phyloP scores from a whole-genome alignment of 2,888 invertebrate genomes.

The Spicauda simplicius region DNA sequence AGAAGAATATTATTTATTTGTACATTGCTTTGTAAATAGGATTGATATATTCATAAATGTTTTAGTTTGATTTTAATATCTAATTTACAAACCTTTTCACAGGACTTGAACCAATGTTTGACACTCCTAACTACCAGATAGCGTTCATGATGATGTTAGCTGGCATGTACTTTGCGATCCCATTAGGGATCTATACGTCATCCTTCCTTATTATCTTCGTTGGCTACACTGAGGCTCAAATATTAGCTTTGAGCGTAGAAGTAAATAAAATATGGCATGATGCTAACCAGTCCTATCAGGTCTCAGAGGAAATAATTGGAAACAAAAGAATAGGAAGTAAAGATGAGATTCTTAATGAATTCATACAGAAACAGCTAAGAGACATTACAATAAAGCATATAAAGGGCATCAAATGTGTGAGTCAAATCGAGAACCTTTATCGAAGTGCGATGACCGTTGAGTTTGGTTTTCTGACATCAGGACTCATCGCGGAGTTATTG shows the following conservation, averaged over 20 bases:
- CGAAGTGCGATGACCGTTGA: constrained; percentile 52
- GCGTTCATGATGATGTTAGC: constrained; percentile 44
- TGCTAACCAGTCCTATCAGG: constrained; percentile 38
- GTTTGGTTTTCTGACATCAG: constrained; percentile 13
- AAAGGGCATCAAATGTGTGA: not conserved
- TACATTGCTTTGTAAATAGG: too few relatives aligned
- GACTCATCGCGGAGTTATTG: constrained; percentile 57
- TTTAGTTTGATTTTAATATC: not conserved
- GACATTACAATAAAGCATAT: constrained; percentile 25
- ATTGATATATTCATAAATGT: too few relatives aligned
- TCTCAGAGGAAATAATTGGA: not conserved
- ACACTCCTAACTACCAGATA: constrained; percentile 59
- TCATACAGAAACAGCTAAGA: constrained; percentile 1
- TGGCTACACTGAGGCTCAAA: constrained; percentile 59
- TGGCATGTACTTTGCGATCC: constrained; percentile 47
- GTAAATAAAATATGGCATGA: constrained; percentile 53
- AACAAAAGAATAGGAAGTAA: not conserved
- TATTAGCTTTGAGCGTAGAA: constrained; percentile 56
- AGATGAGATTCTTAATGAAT: constrained; percentile 13
- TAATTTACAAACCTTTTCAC: constrained; percentile 15
- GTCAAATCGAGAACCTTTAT: constrained; percentile 44
- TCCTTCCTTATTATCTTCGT: constrained; percentile 51
- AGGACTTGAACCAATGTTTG: constrained; percentile 59
- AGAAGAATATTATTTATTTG: too few relatives aligned
- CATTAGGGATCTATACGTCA: constrained; percentile 50